Percentiles rank a stretch among this genome's conserved stretches.
Conservation (phyloP, 1,140 invertebrate genomes). For the Lethrus apterus region DNA sequence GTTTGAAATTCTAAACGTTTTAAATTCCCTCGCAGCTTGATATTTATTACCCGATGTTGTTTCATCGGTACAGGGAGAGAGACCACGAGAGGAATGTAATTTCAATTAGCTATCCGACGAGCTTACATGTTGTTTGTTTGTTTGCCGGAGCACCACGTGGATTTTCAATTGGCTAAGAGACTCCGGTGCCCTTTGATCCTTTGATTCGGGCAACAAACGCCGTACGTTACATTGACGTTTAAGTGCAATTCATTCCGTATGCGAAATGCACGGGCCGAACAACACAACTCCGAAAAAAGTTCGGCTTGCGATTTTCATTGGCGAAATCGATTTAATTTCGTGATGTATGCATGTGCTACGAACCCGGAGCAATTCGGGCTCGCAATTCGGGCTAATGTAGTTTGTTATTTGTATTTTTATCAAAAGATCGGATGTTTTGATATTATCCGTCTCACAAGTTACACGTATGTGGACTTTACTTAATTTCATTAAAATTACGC, state of each 20-base stretch:
- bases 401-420: background rate
- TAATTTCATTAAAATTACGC: no score
- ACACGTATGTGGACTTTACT: no score
- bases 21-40: background rate
- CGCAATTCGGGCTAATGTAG: background rate
- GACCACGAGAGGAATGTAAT: background rate
- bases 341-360: no score
- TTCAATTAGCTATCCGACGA: constrained; percentile 3
- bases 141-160: background rate
- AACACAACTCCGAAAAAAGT: no score
- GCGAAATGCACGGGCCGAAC: background rate
- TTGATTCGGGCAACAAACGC: background rate
- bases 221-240: constrained; percentile 1
- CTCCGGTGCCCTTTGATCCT: constrained; percentile 5
- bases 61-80: constrained; percentile 2
- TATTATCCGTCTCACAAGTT: no score
- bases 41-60: constrained; percentile 1
- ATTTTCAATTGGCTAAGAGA: constrained; percentile 11
- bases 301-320: no score
- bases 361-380: no score
- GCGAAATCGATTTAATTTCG: no score
- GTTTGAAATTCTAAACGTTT: background rate
- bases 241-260: constrained; percentile 3
- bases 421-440: no score
- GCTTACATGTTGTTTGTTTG: background rate